Evolutionary conservation across 2,797 vertebrate genomes (phyloP), one percentile per base, ranked within the genome.

Genomic region (Sciaenops ocellatus): DNA sequence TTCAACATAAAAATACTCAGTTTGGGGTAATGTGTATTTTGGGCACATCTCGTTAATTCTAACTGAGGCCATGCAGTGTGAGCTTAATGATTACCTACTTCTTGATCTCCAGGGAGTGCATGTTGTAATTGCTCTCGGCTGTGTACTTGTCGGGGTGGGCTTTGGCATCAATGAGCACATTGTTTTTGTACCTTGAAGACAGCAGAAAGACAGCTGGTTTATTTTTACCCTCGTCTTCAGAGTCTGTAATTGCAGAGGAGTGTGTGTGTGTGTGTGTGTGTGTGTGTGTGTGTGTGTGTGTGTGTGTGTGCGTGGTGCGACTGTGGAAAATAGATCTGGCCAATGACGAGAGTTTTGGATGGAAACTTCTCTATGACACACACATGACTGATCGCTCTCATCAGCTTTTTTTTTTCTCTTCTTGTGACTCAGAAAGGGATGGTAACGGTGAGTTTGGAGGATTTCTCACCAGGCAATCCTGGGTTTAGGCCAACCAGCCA

Each of bases 51-150:
- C 44, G 28, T 50, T 57, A 11, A 46, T 60, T 57, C 41, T 38
- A 22, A 22, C 4, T 12, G 28, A 67, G 18, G 73, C 50, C 60
- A 16, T 34, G 69, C 41, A 38, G 64, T 16, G 65, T 26, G 66
- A 74, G 78, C 52, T 71, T 42, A 75, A 60, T 68, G 87, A 82
- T 89, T 73, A 85, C 97, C 96, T 96, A 99, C 98, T 92, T 94
- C 51, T 91, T 97, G 88, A 99, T 99, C 93, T 98, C 97, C 95
- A 99, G 93, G 59, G 97, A 98, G 92, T 99, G 98, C 95, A 99
- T 95, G 87, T 98, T 98, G 78, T 98, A 99, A 69, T 92, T 96
- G 89, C 94, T 97, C 93, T 96, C 96, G 18, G 93, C 87, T 0
- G 93, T 92, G 86, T 98, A 99, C 87, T 99, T 99, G 78, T 94